These are phyloP conservation scores for Sphenodon punctatus DNA, from an alignment of 2,797 vertebrate species.

Conservation along the genomic window DNA sequence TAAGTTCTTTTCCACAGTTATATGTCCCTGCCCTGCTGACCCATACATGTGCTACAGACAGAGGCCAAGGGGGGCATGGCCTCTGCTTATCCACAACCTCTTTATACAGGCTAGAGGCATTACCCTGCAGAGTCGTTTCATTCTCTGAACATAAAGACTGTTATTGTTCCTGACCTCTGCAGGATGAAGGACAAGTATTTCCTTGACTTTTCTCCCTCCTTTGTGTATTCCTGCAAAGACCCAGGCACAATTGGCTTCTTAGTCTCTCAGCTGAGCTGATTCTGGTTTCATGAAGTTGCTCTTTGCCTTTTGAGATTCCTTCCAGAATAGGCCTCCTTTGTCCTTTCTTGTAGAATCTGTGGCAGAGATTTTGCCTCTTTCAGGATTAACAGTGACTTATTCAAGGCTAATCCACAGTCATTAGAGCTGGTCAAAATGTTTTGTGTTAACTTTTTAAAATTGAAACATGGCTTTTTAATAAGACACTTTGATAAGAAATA, in stretches of 20 bases:
- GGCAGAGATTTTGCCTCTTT: not conserved
- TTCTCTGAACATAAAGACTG: slow-evolving; percentile 15
- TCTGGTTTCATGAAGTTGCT: not conserved
- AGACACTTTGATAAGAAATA: not conserved
- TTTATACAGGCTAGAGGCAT: not conserved
- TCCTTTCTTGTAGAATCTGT: not conserved
- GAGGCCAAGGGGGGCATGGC: too few species aligned
- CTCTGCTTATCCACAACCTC: not conserved
- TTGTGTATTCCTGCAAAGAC: not conserved
- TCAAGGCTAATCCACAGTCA: not conserved
- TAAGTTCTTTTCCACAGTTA: too few species aligned
- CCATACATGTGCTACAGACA: too few species aligned
- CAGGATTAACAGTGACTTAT: not conserved
- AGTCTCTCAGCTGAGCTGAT: not conserved
- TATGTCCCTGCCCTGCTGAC: too few species aligned
- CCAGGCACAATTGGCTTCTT: slow-evolving; percentile 34
- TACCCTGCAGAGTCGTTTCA: rapidly evolving
- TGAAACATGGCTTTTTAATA: not conserved
- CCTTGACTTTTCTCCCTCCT: slow-evolving; percentile 15
- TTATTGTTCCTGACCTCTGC: not conserved
- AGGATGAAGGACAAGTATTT: not conserved
- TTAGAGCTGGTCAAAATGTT: too few species aligned
- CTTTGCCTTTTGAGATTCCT: not conserved
- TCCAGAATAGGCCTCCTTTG: not conserved
- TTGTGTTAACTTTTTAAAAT: not conserved